Percentiles rank a stretch among this genome's conserved stretches.
phyloP scores from a whole-genome alignment of 2,797 vertebrate genomes.

The Erpetoichthys calabaricus region DNA sequence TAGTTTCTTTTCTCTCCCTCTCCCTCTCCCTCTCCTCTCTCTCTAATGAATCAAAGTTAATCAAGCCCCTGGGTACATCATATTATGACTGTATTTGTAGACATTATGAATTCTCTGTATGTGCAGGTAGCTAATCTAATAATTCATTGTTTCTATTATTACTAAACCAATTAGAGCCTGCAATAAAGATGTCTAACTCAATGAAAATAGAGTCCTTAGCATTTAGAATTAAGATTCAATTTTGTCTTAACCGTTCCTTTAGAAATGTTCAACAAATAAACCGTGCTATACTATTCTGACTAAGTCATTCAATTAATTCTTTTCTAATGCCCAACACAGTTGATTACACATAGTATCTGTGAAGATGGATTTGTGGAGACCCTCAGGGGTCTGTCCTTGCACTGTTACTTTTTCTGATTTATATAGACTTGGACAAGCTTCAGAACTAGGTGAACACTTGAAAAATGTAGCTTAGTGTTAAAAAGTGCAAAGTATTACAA shows the following conservation, averaged over 20 bases:
- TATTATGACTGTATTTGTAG: constrained; percentile 27
- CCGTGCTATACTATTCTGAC: background rate
- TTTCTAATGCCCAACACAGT: no score
- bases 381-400: no score
- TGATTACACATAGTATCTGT: no score
- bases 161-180: constrained; percentile 29
- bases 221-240: constrained; percentile 40
- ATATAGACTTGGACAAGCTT: no score
- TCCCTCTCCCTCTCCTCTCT: no score
- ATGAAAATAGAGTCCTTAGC: constrained; percentile 34
- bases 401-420: no score
- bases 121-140: constrained; percentile 45
- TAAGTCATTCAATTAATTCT: background rate
- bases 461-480: no score
- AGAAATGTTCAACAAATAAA: background rate
- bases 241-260: constrained; percentile 11
- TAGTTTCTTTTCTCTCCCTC: background rate
- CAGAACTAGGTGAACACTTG: no score
- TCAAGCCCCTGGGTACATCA: constrained; percentile 29
- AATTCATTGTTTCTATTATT: constrained; percentile 47
- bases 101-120: constrained; percentile 24
- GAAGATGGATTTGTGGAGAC: no score
- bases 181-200: constrained; percentile 32
- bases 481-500: no score
- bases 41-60: constrained; percentile 21